Evolutionary conservation across 2,113 vertebrate genomes (phyloP), one percentile per base, ranked within the genome.

Genomic region (Saimiri boliviensis): DNA sequence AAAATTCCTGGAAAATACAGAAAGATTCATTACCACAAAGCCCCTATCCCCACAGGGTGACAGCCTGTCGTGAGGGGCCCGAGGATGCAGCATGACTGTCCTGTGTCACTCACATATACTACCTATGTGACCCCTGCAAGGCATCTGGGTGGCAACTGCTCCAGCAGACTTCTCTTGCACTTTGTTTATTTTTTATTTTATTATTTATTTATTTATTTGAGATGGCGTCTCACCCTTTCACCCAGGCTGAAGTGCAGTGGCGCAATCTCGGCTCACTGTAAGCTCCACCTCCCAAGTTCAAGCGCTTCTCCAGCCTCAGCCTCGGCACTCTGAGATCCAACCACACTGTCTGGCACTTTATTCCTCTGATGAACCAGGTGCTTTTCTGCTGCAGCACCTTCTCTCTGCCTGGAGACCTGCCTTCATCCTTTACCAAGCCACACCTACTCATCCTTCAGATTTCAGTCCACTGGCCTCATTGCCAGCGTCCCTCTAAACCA

Each of bases 31-130:
- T 40, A 27, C 30, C 37, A 37, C 0, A 3, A 27, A n/a, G 14
- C 42, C 21, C 16, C 30, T 63, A 11, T 49, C 80, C 30, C 6
- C 40, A 63, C 5, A 47, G 35, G 37, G 17, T 66, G 30, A 81
- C 3, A 42, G 2, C 10, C 2, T 1, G 2, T 17, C 32, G 11
- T 4, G 12, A n/a, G 32, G 49, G 21, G 35, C 47, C 40, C 11
- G 6, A 0, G 1, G 35, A 23, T 63, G 16, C 21, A 52, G 32
- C 45, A 30, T 42, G 5, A 21, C 10, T 73, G 20, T 30, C 8
- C 89, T 42, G n/a, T 4, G 16, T 49, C 49, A 71, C 9, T 56
- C 12, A 84, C 20, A 80, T 5, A 8, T 30, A 20, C 16, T 40
- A 25, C 45, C 45, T 37, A 2, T 30, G 16, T 17, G 21, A 73